A percentile compares a stretch with the other conserved stretches of the same genome.
Conservation (phyloP, 2,888 invertebrate genomes). For the Drosophila setosimentum region DNA sequence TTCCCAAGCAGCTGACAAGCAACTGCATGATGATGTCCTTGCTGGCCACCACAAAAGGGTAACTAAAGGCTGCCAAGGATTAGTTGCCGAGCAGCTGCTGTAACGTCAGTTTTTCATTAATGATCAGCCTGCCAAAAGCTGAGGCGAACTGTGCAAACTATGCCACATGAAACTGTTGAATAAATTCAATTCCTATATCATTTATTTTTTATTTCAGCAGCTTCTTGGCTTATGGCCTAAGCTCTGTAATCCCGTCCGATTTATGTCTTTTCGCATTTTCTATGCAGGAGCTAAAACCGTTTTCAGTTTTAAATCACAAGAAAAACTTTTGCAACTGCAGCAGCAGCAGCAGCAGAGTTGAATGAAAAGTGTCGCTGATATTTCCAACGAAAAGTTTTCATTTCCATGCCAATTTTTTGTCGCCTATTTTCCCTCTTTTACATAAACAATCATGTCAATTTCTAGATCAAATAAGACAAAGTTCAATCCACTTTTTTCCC, state of each 20-base stretch:
- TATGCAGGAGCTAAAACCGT: conserved; percentile 16
- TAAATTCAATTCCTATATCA: conserved; percentile 35
- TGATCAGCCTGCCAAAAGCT: conserved; percentile 43
- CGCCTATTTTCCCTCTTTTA: conserved; percentile 27
- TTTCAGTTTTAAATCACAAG: conserved; percentile 44
- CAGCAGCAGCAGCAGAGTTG: conserved; percentile 36
- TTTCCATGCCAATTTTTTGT: conserved; percentile 21
- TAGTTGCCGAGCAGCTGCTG: conserved; percentile 55
- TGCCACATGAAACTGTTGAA: conserved; percentile 15
- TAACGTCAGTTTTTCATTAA: conserved; percentile 61
- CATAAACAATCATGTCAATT: conserved; percentile 79
- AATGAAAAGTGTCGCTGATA: conserved; percentile 56
- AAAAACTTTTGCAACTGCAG: conserved; percentile 48
- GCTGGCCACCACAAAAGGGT: conserved; percentile 59
- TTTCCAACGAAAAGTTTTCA: conserved; percentile 41
- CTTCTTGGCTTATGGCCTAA: conserved; percentile 39
- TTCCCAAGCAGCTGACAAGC: conserved; percentile 74
- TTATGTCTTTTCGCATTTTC: conserved; percentile 21
- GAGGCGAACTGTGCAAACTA: neutral
- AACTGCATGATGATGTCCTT: conserved; percentile 33
- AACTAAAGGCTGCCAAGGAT: conserved; percentile 39
- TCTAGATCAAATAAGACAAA: conserved; percentile 77
- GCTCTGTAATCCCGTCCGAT: conserved; percentile 44
- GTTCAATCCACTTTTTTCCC: conserved; percentile 51
- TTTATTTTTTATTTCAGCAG: neutral